These are phyloP conservation scores for Argyrosomus japonicus DNA, from an alignment of 2,113 vertebrate species.

Conservation along the genomic window DNA sequence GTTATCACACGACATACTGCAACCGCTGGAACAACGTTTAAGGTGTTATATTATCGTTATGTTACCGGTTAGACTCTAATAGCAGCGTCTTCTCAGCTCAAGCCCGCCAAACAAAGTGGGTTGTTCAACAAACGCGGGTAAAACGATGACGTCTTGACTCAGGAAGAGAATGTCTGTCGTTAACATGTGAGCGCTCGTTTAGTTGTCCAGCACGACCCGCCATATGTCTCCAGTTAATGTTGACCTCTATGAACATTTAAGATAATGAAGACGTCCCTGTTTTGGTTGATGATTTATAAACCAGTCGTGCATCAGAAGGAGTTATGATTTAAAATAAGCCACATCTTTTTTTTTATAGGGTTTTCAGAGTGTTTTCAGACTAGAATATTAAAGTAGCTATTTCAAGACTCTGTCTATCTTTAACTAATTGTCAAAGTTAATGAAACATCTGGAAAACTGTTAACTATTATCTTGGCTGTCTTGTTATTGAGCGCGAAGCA, in stretches of 20 bases:
- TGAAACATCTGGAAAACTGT: too few relatives aligned
- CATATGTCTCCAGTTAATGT: rapidly evolving
- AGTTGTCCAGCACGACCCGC: neutral
- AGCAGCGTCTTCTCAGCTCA: neutral
- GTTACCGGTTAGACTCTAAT: conserved; percentile 41
- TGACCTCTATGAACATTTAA: neutral
- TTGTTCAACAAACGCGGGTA: conserved; percentile 72
- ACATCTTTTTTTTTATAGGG: too few relatives aligned
- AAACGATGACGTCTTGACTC: conserved; percentile 47
- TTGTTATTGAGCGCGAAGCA: too few relatives aligned
- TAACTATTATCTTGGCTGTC: too few relatives aligned
- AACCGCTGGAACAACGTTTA: neutral
- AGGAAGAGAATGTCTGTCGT: conserved; percentile 45
- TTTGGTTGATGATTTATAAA: neutral
- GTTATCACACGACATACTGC: neutral
- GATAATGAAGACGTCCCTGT: neutral
- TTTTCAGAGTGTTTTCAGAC: too few relatives aligned
- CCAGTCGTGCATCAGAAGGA: neutral
- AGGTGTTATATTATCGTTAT: neutral
- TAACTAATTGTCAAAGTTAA: too few relatives aligned
- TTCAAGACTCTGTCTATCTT: too few relatives aligned
- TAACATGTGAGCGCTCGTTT: conserved; percentile 37
- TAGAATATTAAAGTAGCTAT: neutral
- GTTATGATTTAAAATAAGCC: neutral
- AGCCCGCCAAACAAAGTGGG: conserved; percentile 72